These are phyloP conservation scores for Drosophila sechellia DNA, from an alignment of 1,140 invertebrate species.

Conservation along the genomic window DNA sequence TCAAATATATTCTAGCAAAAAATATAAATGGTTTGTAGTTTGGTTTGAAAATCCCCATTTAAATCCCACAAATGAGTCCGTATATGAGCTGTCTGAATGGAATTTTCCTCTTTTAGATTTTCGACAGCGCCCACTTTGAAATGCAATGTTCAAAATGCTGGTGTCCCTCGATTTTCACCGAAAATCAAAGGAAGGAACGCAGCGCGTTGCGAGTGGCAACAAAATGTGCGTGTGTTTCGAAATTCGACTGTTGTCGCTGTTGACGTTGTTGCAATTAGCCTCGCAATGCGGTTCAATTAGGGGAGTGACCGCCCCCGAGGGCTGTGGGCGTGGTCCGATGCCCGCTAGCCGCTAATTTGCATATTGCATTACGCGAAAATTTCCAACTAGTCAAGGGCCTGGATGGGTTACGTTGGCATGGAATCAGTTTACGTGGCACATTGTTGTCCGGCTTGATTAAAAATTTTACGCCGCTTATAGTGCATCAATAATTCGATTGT, in stretches of 20 bases:
- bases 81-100: conserved; percentile 7
- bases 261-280: conserved; percentile 41
- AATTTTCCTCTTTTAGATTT: conserved; percentile 13
- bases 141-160: conserved; percentile 32
- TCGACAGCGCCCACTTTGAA: conserved; percentile 19
- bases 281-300: conserved; percentile 54
- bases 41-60: background rate
- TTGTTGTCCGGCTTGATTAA: conserved; percentile 39
- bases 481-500: conserved; percentile 33
- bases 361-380: conserved; percentile 53
- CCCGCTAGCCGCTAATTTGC: conserved; percentile 48
- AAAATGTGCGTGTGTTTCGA: conserved; percentile 16
- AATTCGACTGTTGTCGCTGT: conserved; percentile 34
- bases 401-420: conserved; percentile 8
- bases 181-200: background rate
- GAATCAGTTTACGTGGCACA: conserved; percentile 15
- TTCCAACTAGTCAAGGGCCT: conserved; percentile 27
- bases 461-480: conserved; percentile 29
- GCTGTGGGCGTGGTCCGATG: conserved; percentile 12
- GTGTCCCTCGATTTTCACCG: conserved; percentile 13
- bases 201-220: conserved; percentile 8
- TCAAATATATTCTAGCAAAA: too few relatives aligned
- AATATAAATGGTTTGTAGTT: too few relatives aligned
- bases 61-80: background rate
- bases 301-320: conserved; percentile 22